Percentiles rank a stretch among this genome's conserved stretches.
Conservation (phyloP, 1,140 invertebrate species). For the Drosophila saltans region DNA sequence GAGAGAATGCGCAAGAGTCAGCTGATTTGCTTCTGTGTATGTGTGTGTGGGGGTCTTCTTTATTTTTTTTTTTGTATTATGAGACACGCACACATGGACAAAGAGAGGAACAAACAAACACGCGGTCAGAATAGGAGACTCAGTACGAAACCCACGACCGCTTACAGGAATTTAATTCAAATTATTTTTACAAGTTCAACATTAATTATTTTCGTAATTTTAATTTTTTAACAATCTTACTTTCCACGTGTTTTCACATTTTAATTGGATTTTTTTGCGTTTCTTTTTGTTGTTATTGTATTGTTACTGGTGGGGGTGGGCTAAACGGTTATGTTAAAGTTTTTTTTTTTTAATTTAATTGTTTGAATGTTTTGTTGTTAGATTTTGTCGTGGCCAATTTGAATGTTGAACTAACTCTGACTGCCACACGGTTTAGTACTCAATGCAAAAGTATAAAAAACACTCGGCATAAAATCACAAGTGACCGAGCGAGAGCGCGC, state of each 20-base stretch:
- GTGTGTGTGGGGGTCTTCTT: constrained; percentile 24
- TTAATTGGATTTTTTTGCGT: background rate
- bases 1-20: constrained; percentile 46
- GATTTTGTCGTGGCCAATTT: constrained; percentile 45
- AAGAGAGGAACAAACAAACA: constrained; percentile 8
- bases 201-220: background rate
- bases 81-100: background rate
- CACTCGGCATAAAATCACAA: constrained; percentile 21
- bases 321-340: background rate
- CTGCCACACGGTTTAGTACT: constrained; percentile 46
- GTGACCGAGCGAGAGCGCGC: constrained; percentile 11
- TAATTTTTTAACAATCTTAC: background rate
- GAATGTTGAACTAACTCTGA: constrained; percentile 59
- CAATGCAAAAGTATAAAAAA: constrained; percentile 59
- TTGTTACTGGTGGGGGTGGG: background rate
- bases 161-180: background rate
- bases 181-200: background rate
- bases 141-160: background rate
- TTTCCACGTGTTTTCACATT: constrained; percentile 9
- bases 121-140: constrained; percentile 5
- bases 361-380: constrained; percentile 33
- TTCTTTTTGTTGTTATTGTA: constrained; percentile 16
- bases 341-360: constrained; percentile 29
- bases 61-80: background rate
- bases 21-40: constrained; percentile 37